phyloP scores from a whole-genome alignment of 2,888 invertebrate genomes.

The Hoplodrina blanda region DNA sequence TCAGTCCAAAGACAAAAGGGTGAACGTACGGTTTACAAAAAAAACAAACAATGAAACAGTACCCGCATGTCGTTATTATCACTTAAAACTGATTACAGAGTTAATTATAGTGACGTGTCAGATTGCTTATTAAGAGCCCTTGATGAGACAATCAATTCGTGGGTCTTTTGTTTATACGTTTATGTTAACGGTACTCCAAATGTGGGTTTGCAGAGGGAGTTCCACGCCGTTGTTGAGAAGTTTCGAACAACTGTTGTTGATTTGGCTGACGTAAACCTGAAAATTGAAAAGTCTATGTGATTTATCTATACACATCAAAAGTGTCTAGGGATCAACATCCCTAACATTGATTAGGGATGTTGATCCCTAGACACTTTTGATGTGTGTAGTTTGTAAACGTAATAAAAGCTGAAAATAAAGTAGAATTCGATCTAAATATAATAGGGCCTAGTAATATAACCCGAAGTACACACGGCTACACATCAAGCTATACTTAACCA shows the following conservation, averaged over 20 bases:
- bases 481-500: too few relatives aligned
- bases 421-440: too few relatives aligned
- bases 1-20: slow-evolving; percentile 76
- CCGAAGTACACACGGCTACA: too few relatives aligned
- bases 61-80: slow-evolving; percentile 89
- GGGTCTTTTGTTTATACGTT: slow-evolving; percentile 54
- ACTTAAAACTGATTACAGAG: slow-evolving; percentile 86
- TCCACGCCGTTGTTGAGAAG: not conserved
- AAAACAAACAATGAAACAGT: slow-evolving; percentile 76
- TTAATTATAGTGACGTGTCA: slow-evolving; percentile 87
- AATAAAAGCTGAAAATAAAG: too few relatives aligned
- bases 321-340: too few relatives aligned
- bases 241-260: not conserved
- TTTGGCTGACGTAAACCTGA: too few relatives aligned
- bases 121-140: slow-evolving; percentile 83
- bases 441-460: too few relatives aligned
- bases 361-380: too few relatives aligned
- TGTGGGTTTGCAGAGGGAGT: slow-evolving; percentile 2
- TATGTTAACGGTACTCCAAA: slow-evolving; percentile 2
- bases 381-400: too few relatives aligned
- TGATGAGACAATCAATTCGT: slow-evolving; percentile 81
- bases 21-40: slow-evolving; percentile 79
- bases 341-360: too few relatives aligned
- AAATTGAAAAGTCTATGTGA: too few relatives aligned
- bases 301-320: too few relatives aligned